phyloP scores from a whole-genome alignment of 2,113 vertebrate species.

The Megaleporinus macrocephalus region DNA sequence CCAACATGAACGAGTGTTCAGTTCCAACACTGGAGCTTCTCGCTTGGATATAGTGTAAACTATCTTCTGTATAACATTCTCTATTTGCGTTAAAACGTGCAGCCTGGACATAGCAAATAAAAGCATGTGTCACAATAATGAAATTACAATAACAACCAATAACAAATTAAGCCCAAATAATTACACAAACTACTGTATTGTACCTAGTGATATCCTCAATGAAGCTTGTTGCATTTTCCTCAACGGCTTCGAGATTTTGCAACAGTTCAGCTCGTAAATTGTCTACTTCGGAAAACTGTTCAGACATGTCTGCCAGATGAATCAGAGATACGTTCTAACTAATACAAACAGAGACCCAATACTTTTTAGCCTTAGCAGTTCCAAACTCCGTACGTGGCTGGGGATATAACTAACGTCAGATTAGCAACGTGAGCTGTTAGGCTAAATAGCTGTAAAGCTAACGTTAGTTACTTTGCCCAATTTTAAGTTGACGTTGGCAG shows the following conservation, averaged over 20 bases:
- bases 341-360: not conserved
- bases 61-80: conserved; percentile 82
- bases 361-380: not conserved
- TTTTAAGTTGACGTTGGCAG: too few relatives aligned
- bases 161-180: not conserved
- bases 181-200: not conserved
- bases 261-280: conserved; percentile 56
- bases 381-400: not conserved
- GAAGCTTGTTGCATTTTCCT: not conserved
- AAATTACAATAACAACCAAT: not conserved
- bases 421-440: too few relatives aligned
- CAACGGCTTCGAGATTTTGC: not conserved
- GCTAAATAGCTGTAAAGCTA: too few relatives aligned
- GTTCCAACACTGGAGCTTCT: conserved; percentile 76
- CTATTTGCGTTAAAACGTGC: conserved; percentile 84
- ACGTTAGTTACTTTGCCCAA: too few relatives aligned
- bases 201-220: conserved; percentile 59
- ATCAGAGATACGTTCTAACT: not conserved
- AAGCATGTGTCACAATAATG: not conserved
- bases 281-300: conserved; percentile 64
- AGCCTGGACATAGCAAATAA: conserved; percentile 66
- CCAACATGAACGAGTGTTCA: conserved; percentile 79
- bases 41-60: conserved; percentile 74
- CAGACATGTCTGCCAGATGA: not conserved
- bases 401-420: too few relatives aligned